A percentile compares a stretch with the other conserved stretches of the same genome.
phyloP scores from a whole-genome alignment of 2,888 invertebrate species.

The Plemyria rubiginata region DNA sequence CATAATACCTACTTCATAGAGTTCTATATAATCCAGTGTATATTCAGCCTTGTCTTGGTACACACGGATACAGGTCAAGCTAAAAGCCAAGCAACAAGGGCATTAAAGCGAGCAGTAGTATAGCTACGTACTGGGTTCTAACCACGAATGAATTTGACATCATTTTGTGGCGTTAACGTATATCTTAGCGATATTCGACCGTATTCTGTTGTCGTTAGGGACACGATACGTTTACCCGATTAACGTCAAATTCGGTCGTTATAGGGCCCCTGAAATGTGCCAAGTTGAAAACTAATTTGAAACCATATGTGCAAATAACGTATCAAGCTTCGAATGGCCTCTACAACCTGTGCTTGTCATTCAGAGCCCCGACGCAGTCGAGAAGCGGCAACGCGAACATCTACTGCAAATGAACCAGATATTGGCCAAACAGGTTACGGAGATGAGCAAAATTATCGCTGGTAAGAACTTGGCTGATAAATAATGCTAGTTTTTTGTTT shows the following conservation, averaged over 20 bases:
- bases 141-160: no score
- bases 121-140: no score
- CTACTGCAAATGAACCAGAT: slow-evolving; percentile 96
- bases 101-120: no score
- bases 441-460: slow-evolving; percentile 97
- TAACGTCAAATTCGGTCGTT: no score
- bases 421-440: slow-evolving; percentile 96
- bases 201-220: no score
- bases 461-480: slow-evolving; percentile 85
- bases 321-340: slow-evolving; percentile 76
- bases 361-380: slow-evolving; percentile 91
- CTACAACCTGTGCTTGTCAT: slow-evolving; percentile 53
- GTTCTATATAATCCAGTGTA: neutral
- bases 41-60: neutral
- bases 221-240: no score
- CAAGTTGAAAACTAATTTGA: neutral
- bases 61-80: no score
- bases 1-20: slow-evolving; percentile 24
- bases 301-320: neutral
- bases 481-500: slow-evolving; percentile 21
- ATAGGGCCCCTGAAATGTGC: no score
- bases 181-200: no score
- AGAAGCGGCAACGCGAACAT: slow-evolving; percentile 95
- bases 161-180: no score
- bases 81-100: no score